Evolutionary conservation across 1,140 invertebrate species (phyloP).

Genomic region (Heliconius hermathena): DNA sequence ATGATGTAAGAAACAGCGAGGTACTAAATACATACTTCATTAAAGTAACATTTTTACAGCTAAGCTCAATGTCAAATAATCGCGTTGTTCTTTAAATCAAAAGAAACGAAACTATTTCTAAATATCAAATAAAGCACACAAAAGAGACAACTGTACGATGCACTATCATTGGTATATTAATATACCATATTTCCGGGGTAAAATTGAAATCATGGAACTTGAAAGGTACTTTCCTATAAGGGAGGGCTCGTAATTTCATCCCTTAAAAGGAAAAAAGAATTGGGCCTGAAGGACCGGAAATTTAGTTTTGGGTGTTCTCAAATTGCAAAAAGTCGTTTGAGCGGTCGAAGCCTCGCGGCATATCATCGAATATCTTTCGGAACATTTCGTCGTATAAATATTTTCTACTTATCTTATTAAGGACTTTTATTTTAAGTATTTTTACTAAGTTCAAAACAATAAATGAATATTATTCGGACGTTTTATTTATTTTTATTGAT

Average conservation of each 20-base stretch:
- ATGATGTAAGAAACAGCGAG: no score
- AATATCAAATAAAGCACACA: not conserved
- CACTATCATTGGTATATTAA: conserved; percentile 29
- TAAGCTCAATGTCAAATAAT: no score
- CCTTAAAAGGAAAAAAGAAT: conserved; percentile 39
- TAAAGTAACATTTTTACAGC: no score
- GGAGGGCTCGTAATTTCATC: conserved; percentile 32
- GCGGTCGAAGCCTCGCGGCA: conserved; percentile 22
- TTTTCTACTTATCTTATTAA: not conserved
- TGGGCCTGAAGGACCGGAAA: conserved; percentile 36
- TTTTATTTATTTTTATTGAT: no score
- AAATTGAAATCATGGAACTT: conserved; percentile 39
- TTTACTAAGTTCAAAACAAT: not conserved
- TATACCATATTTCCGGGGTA: conserved; percentile 31
- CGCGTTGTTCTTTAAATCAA: no score
- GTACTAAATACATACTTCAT: no score
- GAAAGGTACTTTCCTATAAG: conserved; percentile 30
- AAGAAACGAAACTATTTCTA: no score
- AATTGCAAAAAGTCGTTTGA: conserved; percentile 39
- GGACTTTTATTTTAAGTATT: no score
- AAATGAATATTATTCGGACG: not conserved
- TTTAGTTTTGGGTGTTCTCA: conserved; percentile 40
- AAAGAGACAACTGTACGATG: not conserved
- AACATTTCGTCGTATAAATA: not conserved
- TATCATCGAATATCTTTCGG: not conserved